Evolutionary conservation across 2,888 invertebrate genomes (phyloP), one percentile per base, ranked within the genome.

Genomic region (Drosophila formosana): DNA sequence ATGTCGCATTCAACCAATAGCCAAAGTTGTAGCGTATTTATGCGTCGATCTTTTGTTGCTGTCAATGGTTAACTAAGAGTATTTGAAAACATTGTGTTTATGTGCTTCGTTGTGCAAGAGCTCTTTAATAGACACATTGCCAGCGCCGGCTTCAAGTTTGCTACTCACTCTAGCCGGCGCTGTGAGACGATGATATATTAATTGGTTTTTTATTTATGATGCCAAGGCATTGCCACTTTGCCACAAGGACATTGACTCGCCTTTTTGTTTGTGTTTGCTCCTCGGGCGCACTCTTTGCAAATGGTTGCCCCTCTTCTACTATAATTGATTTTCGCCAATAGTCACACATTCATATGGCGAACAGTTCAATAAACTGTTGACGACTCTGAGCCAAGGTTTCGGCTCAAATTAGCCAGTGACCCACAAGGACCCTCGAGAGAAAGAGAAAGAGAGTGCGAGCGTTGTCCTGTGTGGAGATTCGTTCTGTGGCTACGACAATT

Each of bases 131-230:
- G 76, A 75, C 72, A 63, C 64, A 26, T 56, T 50, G 53, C 53
- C 41, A 23, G 30, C 45, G 53, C 58, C 45, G 43, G 32, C 49
- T 39, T 45, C 6, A 30, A 53, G 46, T 23, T 8, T 4, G 8
- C 34, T 13, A 13, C n/a, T 13, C 7, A 25, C 8, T 30, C 18
- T 3, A 6, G 7, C 26, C n/a, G 25, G 26, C 25, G 58, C 6
- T 69, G 67, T 56, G 60, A 72, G 70, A 75, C 73, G 74, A 72
- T 80, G 84, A 85, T 86, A 88, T 88, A 88, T 85, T 85, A 85
- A 85, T 85, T 85, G 84, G 78, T 66, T 76, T 88, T 82, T 88
- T 88, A 87, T 84, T 88, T 88, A 84, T 88, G 80, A 80, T 68
- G 69, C 52, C 63, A 18, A 52, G 26, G 51, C 66, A 47, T 30